phyloP scores from a whole-genome alignment of 1,140 invertebrate genomes.

The Dryas iulia region DNA sequence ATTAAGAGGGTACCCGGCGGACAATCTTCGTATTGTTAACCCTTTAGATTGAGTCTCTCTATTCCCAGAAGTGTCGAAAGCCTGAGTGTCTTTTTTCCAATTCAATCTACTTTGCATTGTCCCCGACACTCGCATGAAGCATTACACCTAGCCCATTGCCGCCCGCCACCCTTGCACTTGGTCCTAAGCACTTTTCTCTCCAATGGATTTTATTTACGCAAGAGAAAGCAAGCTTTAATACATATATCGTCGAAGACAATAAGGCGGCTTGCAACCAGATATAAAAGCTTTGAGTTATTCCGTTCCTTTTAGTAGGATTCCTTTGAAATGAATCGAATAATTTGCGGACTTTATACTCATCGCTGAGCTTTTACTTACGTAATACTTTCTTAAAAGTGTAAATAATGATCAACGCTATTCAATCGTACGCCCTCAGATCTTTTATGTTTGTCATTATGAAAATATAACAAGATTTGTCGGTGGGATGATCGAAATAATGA shows the following conservation, averaged over 20 bases:
- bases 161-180: slow-evolving; percentile 60
- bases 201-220: slow-evolving; percentile 78
- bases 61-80: slow-evolving; percentile 63
- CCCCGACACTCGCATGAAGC: slow-evolving; percentile 71
- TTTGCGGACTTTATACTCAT: slow-evolving; percentile 73
- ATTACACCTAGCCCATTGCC: slow-evolving; percentile 66
- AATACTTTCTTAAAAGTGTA: slow-evolving; percentile 59
- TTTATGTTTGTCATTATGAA: slow-evolving; percentile 14
- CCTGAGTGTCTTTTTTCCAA: slow-evolving; percentile 74
- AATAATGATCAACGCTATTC: slow-evolving; percentile 51
- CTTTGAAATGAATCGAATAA: slow-evolving; percentile 80
- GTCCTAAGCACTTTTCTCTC: slow-evolving; percentile 63
- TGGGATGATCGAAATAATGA: neutral
- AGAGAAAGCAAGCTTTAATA: slow-evolving; percentile 78
- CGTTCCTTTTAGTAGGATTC: slow-evolving; percentile 75
- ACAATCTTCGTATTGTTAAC: slow-evolving; percentile 28
- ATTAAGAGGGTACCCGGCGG: neutral
- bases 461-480: neutral
- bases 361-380: slow-evolving; percentile 59
- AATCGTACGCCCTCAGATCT: slow-evolving; percentile 10
- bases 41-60: slow-evolving; percentile 54
- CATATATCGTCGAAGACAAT: slow-evolving; percentile 76
- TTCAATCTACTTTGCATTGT: slow-evolving; percentile 80
- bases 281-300: slow-evolving; percentile 79
- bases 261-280: slow-evolving; percentile 70